phyloP scores from a whole-genome alignment of 1,140 invertebrate species.

The Dreissena polymorpha region DNA sequence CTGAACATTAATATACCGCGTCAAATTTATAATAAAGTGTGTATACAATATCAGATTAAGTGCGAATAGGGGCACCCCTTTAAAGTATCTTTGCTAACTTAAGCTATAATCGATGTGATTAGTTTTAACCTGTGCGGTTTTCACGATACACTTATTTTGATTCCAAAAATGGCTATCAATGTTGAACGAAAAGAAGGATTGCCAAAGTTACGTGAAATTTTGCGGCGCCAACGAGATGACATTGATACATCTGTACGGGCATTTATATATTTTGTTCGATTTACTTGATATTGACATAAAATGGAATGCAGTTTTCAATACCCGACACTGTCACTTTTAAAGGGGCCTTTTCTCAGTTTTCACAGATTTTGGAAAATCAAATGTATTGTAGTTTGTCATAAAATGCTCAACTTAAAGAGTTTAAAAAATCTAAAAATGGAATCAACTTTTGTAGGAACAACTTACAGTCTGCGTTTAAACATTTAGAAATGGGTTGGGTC shows the following conservation, averaged over 20 bases:
- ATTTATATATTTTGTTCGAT: not conserved
- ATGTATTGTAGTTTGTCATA: not conserved
- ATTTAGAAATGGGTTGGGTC: too few species aligned
- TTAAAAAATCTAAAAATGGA: too few species aligned
- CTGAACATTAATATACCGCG: too few species aligned
- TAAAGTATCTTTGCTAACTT: too few species aligned
- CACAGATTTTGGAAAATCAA: not conserved
- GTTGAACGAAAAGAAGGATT: constrained; percentile 58
- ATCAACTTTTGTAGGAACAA: too few species aligned
- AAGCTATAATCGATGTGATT: too few species aligned
- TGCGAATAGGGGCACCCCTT: too few species aligned
- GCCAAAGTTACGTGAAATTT: constrained; percentile 74
- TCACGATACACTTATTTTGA: not conserved
- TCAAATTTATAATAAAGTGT: too few species aligned
- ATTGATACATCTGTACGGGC: constrained; percentile 42
- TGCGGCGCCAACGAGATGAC: constrained; percentile 73
- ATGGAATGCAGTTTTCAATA: not conserved
- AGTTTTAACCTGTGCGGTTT: too few species aligned
- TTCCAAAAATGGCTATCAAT: not conserved
- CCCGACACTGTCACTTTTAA: not conserved
- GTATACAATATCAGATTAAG: too few species aligned
- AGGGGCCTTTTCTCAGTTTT: not conserved
- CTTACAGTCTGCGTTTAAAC: too few species aligned
- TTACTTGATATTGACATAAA: not conserved
- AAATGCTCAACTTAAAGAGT: not conserved